Evolutionary conservation across 2,797 vertebrate species (phyloP).

Genomic region (Diplodus puntazzo): DNA sequence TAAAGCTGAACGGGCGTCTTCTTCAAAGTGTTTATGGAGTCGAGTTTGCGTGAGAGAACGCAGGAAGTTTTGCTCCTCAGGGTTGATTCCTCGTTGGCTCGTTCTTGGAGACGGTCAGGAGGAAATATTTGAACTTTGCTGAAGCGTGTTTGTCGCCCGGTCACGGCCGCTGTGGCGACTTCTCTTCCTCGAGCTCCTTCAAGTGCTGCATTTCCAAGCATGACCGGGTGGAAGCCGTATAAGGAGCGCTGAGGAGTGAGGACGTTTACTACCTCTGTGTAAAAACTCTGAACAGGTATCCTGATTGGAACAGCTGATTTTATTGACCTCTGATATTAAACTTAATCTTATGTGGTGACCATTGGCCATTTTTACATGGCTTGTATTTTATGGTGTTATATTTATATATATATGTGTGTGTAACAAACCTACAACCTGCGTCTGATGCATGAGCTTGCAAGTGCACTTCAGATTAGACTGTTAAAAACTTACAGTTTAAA

Average conservation of each 20-base stretch:
- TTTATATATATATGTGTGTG: no score
- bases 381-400: no score
- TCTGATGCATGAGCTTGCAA: no score
- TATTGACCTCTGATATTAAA: background rate
- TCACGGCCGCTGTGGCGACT: conserved; percentile 20
- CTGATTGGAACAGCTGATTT: background rate
- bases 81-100: background rate
- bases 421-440: no score
- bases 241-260: conserved; percentile 53
- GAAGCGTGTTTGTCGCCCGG: conserved; percentile 4
- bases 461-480: no score
- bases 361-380: background rate
- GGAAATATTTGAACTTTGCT: conserved; percentile 44
- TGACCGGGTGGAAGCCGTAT: conserved; percentile 30
- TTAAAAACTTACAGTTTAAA: no score
- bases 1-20: conserved; percentile 33
- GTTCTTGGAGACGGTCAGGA: conserved; percentile 30
- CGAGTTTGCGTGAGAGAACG: conserved; percentile 1
- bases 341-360: background rate
- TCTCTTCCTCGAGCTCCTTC: conserved; percentile 36
- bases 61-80: conserved; percentile 13
- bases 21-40: conserved; percentile 41
- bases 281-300: background rate
- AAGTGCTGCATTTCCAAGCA: background rate
- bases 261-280: conserved; percentile 7